Conservation (phyloP, 2,113 vertebrate genomes). For the Engystomops pustulosus region DNA sequence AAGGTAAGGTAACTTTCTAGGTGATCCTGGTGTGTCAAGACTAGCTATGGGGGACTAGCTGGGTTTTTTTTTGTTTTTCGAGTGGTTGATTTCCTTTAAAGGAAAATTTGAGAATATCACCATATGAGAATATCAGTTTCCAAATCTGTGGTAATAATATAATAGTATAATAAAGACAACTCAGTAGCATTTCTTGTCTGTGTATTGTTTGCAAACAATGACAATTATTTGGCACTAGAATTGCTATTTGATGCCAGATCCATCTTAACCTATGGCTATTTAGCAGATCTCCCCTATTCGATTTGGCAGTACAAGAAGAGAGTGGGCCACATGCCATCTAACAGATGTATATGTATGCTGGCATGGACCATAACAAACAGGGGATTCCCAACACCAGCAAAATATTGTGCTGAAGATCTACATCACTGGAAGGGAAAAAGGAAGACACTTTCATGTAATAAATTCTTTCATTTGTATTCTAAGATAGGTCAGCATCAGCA, state of each 20-base stretch:
- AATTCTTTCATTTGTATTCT: background rate
- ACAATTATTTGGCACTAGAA: constrained; percentile 23
- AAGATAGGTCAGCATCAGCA: background rate
- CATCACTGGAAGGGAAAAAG: background rate
- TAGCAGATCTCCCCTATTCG: constrained; percentile 8
- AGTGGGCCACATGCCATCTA: constrained; percentile 39
- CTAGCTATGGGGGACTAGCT: too few species aligned
- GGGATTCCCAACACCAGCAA: background rate
- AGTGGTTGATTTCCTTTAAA: too few species aligned
- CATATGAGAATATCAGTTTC: background rate
- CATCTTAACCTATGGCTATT: constrained; percentile 44
- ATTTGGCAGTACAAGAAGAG: constrained; percentile 42
- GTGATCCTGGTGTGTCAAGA: too few species aligned
- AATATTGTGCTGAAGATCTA: background rate
- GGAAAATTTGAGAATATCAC: too few species aligned
- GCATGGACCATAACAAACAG: constrained; percentile 13
- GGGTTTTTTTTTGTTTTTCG: too few species aligned
- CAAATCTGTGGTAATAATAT: background rate
- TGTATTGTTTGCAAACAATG: constrained; percentile 40
- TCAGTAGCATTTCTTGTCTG: background rate
- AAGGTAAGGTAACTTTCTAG: too few species aligned
- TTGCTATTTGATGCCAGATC: constrained; percentile 24
- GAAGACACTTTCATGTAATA: background rate
- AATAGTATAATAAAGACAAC: background rate
- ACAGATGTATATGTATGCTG: constrained; percentile 47